phyloP scores from a whole-genome alignment of 2,888 invertebrate species.

The Sipha maydis region DNA sequence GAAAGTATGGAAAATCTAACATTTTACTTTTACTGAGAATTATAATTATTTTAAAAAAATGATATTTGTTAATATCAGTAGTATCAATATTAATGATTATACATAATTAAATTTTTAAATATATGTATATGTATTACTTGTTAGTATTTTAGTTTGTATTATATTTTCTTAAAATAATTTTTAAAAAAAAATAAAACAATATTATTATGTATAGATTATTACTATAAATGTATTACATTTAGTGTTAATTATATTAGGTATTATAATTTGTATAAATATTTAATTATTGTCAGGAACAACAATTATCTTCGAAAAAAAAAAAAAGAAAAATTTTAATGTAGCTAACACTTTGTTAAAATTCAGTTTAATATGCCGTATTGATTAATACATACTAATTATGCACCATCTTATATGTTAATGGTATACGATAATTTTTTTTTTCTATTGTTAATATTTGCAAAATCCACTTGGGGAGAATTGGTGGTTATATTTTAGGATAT shows the following conservation, averaged over 20 bases:
- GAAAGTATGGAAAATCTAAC: slow-evolving; percentile 16
- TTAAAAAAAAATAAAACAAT: slow-evolving; percentile 18
- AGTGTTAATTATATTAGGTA: slow-evolving; percentile 28
- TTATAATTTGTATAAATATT: slow-evolving; percentile 22
- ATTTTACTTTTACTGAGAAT: slow-evolving; percentile 11
- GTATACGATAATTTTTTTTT: slow-evolving; percentile 46
- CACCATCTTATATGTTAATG: slow-evolving; percentile 19
- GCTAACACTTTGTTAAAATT: slow-evolving; percentile 20
- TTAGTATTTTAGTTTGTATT: slow-evolving; percentile 56
- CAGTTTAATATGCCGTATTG: neutral
- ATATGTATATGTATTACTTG: slow-evolving; percentile 36
- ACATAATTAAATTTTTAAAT: slow-evolving; percentile 20
- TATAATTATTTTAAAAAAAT: slow-evolving; percentile 29
- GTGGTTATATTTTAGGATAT: neutral
- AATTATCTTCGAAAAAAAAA: slow-evolving; percentile 15
- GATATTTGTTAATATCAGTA: slow-evolving; percentile 21
- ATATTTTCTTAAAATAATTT: slow-evolving; percentile 44
- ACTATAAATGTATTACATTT: slow-evolving; percentile 17
- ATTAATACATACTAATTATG: slow-evolving; percentile 29
- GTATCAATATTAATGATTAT: slow-evolving; percentile 19
- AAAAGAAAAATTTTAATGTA: neutral
- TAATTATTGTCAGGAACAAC: slow-evolving; percentile 4
- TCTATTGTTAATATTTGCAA: slow-evolving; percentile 27
- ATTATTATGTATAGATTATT: slow-evolving; percentile 43
- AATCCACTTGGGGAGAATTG: neutral